These are phyloP conservation scores for Hippasteria phrygiana DNA, from an alignment of 53 echinoderm and acorn worm species.

Conservation along the genomic window DNA sequence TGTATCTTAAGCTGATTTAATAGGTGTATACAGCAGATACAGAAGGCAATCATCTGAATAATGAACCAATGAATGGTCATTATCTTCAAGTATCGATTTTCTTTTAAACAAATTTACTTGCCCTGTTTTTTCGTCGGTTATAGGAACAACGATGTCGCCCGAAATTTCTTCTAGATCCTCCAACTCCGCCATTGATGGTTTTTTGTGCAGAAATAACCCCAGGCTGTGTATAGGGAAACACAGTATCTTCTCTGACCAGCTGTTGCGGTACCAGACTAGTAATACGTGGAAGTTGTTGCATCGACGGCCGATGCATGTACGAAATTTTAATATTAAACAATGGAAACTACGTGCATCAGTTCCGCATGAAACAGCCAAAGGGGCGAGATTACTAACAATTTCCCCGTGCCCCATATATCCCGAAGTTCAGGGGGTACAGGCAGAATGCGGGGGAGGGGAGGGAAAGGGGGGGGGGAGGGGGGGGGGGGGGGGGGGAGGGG, in stretches of 20 bases:
- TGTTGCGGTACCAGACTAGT: slow-evolving; percentile 40
- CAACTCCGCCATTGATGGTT: slow-evolving; percentile 45
- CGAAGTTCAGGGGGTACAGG: neutral
- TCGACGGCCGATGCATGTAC: slow-evolving; percentile 1
- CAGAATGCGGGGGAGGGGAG: neutral
- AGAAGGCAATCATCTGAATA: too few species aligned
- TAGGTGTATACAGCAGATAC: too few species aligned
- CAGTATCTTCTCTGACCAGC: neutral
- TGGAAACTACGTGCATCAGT: too few species aligned
- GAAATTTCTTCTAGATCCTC: slow-evolving; percentile 49
- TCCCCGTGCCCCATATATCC: neutral
- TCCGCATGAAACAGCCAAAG: too few species aligned
- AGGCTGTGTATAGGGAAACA: neutral
- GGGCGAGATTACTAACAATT: neutral
- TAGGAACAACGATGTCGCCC: slow-evolving; percentile 57
- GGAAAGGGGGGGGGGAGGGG: neutral
- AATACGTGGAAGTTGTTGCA: slow-evolving; percentile 48
- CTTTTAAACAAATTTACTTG: neutral
- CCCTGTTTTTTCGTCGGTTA: slow-evolving; percentile 57
- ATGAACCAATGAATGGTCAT: neutral
- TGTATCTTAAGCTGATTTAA: too few species aligned
- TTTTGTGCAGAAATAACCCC: neutral
- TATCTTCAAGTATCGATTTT: neutral
- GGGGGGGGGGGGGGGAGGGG: neutral
- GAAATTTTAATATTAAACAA: neutral